A percentile compares a stretch with the other conserved stretches of the same genome.
Evolutionary conservation across 2,113 vertebrate species (phyloP).

Genomic region (Tachysurus vachellii): DNA sequence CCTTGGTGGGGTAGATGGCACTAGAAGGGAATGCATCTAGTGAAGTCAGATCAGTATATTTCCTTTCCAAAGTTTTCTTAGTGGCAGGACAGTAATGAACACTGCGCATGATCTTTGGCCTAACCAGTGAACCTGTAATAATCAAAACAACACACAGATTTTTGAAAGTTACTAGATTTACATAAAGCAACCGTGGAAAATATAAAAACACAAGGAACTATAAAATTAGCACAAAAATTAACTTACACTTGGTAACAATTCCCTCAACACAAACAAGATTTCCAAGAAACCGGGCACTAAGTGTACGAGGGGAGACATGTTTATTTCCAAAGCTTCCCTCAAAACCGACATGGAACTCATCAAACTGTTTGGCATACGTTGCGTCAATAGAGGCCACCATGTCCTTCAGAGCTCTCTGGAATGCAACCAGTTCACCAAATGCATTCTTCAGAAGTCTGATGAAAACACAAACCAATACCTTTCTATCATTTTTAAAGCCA

Average conservation of each 20-base stretch:
- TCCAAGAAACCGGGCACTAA: constrained; percentile 66
- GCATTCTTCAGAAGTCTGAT: constrained; percentile 71
- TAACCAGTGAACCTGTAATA: constrained; percentile 62
- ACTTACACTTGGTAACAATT: constrained; percentile 75
- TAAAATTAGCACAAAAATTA: neutral
- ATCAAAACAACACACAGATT: neutral
- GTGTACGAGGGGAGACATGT: constrained; percentile 63
- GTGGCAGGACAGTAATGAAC: constrained; percentile 68
- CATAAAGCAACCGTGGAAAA: too few relatives aligned
- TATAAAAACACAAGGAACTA: neutral
- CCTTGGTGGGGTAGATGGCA: constrained; percentile 66
- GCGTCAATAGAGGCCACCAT: constrained; percentile 69
- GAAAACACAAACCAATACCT: neutral
- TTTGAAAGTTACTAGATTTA: neutral
- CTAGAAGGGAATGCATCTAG: constrained; percentile 67
- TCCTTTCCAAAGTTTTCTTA: constrained; percentile 64
- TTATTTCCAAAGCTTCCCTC: constrained; percentile 70
- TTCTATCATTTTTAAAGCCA: neutral
- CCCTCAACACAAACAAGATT: constrained; percentile 74
- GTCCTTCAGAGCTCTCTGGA: constrained; percentile 77
- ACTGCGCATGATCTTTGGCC: constrained; percentile 66
- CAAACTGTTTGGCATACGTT: constrained; percentile 70
- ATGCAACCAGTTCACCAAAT: constrained; percentile 71
- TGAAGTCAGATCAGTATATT: constrained; percentile 67
- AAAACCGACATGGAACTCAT: constrained; percentile 68